Evolutionary conservation across 2,113 vertebrate species (phyloP), one percentile per base, ranked within the genome.

Genomic region (Dendropsophus ebraccatus): DNA sequence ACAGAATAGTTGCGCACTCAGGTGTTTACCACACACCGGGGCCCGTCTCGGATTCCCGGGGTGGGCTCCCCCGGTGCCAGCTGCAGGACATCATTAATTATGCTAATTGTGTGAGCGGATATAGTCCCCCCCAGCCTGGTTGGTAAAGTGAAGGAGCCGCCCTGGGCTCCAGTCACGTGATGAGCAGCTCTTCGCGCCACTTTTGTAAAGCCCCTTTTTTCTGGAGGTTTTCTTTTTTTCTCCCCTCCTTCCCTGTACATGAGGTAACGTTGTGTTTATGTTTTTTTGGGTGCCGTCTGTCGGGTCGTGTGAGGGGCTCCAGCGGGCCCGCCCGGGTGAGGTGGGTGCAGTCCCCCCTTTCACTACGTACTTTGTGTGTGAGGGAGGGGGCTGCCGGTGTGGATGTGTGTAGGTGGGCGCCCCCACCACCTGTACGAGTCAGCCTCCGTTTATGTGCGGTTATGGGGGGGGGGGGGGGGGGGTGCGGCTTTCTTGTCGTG

Each of bases 111-210:
- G 89, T 88, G 90, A 94, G 90, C 93, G 93, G 93, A 94, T 93
- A 92, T 93, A 88, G 90, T 88, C 89, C 86, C 82, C 77, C 69
- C 67, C 58, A 70, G 86, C 89, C 90, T 89, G 90, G 89, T 90
- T 90, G 91, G 88, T 87, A 89, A 90, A 90, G 90, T 92, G 91
- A 91, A 91, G 92, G 91, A 92, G 91, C 90, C 89, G 92, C 93
- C 94, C 92, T 91, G 92, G 90, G 89, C 88, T 89, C 87, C 67
- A 92, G 90, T 96, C 96, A 96, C 95, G 91, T 95, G 95, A 94
- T 91, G 83, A 85, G 91, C 89, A 87, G 91, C 90, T 92, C 93
- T 97, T 97, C 96, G 96, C 96, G 96, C 96, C 96, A 96, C 96
- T 97, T 97, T 96, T 87, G 90, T 92, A 88, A 88, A 91, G 50